Evolutionary conservation across 2,797 vertebrate species (phyloP), one percentile per base, ranked within the genome.

Genomic region (Gobio occitaniae): DNA sequence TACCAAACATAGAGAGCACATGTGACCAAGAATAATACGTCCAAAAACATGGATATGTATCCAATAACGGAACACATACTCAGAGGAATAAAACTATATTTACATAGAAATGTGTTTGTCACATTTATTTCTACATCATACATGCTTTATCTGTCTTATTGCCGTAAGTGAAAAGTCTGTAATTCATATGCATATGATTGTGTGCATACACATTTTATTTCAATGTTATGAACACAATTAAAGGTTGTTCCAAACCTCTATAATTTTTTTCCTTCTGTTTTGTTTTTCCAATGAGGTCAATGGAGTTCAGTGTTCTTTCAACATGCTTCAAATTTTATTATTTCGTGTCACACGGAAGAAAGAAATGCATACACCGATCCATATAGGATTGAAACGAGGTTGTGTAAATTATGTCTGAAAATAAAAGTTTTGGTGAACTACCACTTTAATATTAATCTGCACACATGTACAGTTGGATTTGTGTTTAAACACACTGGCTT

Each of bases 1-100:
- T 91, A 89, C 88, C 83, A 88, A 87, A 80, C 66, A 61, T 65
- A 68, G 68, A 79, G 56, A 84, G 52, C 78, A 89, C 84, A 87
- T 63, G 88, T 83, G 78, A 48, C 25, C 41, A 81, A 25, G 85
- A 86, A 86, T 81, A 90, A 76, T 85, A 80, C 87, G 84, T 89
- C 66, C 87, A 87, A 83, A 84, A 87, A 80, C 78, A 66, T 65
- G 25, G 29, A 75, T 61, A 66, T 88, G 52, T 77, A 66, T 86
- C 47, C 6, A 48, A 29, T 41, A 69, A 80, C 13, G 59, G 61
- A 59, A 69, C 13, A 56, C 56, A 59, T 41, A 59, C 36, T 83
- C 12, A 29, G 3, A 29, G 21, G 38, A 80, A 85, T 65, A 72
- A 13, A 65, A 3, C 41, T 61, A 32, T 11, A 52, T 29, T 10